phyloP scores from a whole-genome alignment of 2,797 vertebrate genomes.

The Catostomus latipinnis region DNA sequence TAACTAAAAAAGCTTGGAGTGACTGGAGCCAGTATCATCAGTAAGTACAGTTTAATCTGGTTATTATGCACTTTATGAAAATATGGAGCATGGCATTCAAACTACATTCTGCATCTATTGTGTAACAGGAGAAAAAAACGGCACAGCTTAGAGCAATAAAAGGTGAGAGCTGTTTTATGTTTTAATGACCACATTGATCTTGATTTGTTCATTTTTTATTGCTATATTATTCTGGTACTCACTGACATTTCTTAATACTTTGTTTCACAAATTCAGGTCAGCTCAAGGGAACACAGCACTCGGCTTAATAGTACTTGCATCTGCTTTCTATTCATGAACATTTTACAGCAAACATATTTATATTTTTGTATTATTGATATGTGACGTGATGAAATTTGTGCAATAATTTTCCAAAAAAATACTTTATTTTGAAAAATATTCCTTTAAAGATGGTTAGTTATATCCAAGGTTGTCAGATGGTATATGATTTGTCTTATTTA shows the following conservation, averaged over 20 bases:
- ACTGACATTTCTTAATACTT: neutral
- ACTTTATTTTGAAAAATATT: no score
- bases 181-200: neutral
- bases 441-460: no score
- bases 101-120: neutral
- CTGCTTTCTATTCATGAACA: neutral
- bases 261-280: constrained; percentile 12
- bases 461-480: no score
- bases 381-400: neutral
- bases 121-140: constrained; percentile 17
- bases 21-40: constrained; percentile 55
- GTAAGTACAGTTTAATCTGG: constrained; percentile 36
- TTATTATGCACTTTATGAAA: neutral
- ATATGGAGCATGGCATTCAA: neutral
- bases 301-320: neutral
- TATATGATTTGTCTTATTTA: no score
- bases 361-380: constrained; percentile 9
- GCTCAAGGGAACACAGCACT: neutral
- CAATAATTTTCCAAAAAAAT: neutral
- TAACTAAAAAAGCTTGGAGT: constrained; percentile 60
- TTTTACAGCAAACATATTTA: constrained; percentile 15
- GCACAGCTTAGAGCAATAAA: constrained; percentile 20
- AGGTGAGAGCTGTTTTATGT: constrained; percentile 5
- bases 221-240: neutral
- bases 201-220: neutral